Conservation (phyloP, 2,113 vertebrate species). For the Glaucomys volans region DNA sequence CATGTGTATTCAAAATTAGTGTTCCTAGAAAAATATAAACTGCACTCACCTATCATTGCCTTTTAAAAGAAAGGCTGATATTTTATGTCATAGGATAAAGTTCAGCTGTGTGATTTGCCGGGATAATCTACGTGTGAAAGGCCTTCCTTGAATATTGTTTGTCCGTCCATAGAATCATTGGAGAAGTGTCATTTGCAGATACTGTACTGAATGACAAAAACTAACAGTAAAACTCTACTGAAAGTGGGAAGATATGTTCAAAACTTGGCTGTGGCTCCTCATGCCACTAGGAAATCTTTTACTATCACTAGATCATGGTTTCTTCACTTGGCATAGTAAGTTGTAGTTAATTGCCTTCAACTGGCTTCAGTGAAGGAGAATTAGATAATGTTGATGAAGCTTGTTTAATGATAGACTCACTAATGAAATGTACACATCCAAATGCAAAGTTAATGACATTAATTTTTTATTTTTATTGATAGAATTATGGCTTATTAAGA, state of each 20-base stretch:
- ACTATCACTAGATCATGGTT: constrained; percentile 17
- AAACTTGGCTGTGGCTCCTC: not conserved
- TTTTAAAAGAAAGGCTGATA: not conserved
- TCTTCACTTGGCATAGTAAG: constrained; percentile 25
- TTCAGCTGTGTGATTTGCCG: not conserved
- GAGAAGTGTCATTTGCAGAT: not conserved
- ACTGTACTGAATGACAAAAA: not conserved
- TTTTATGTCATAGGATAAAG: not conserved
- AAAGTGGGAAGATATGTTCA: not conserved
- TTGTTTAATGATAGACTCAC: constrained; percentile 47
- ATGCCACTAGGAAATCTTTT: not conserved
- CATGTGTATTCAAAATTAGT: not conserved
- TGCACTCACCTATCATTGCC: not conserved
- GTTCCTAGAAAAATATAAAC: not conserved
- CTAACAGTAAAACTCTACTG: not conserved
- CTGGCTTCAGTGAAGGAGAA: not conserved
- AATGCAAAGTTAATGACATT: constrained; percentile 40
- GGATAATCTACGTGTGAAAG: not conserved
- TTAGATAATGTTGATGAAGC: constrained; percentile 31
- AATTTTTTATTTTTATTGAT: constrained; percentile 35
- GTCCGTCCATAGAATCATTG: not conserved
- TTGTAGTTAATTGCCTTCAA: constrained; percentile 40
- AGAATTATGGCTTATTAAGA: not conserved
- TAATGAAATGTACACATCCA: constrained; percentile 35
- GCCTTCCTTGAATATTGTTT: not conserved